Evolutionary conservation across 2,888 invertebrate species (phyloP).

Genomic region (Frankliniella fusca): DNA sequence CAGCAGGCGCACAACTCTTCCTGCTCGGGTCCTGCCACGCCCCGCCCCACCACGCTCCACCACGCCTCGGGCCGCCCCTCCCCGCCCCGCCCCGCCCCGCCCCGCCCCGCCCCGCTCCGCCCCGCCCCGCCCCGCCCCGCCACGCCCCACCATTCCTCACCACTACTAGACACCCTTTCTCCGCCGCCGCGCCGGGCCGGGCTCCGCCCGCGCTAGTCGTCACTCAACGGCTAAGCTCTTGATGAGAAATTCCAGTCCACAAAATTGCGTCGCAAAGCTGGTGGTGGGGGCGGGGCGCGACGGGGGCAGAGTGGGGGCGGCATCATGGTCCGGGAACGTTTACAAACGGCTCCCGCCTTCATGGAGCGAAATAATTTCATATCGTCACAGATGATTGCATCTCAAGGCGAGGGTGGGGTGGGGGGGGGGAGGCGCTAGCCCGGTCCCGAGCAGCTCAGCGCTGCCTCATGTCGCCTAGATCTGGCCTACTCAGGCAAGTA

Average conservation of each 20-base stretch:
- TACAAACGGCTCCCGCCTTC: constrained; percentile 10
- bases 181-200: neutral
- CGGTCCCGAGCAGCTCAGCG: neutral
- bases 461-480: no score
- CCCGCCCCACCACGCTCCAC: neutral
- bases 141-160: neutral
- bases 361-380: constrained; percentile 16
- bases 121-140: neutral
- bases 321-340: neutral
- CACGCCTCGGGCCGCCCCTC: neutral
- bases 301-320: neutral
- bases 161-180: neutral
- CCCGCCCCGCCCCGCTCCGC: no score
- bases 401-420: neutral
- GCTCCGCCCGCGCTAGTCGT: neutral
- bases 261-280: constrained; percentile 24
- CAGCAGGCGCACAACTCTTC: no score
- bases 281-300: neutral
- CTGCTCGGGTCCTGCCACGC: neutral
- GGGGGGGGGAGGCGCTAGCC: neutral
- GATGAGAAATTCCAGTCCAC: constrained; percentile 21
- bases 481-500: no score
- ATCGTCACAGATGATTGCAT: constrained; percentile 8
- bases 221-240: constrained; percentile 24
- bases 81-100: constrained; percentile 1